These are phyloP conservation scores for Euzetes globulus DNA, from an alignment of 2,888 invertebrate species.

Conservation along the genomic window DNA sequence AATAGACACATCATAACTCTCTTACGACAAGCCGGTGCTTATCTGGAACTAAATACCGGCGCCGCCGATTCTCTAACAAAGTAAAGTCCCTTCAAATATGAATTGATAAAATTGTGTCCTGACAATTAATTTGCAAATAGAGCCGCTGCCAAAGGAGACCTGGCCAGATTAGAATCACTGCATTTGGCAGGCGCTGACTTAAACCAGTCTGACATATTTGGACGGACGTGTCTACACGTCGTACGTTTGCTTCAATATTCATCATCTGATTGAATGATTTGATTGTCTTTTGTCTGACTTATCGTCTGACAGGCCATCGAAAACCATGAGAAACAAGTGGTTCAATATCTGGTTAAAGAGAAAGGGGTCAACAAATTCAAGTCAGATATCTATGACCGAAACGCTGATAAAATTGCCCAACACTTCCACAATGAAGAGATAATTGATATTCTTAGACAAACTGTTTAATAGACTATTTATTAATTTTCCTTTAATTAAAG, in stretches of 20 bases:
- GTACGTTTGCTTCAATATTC: conserved; percentile 35
- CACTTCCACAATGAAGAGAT: not conserved
- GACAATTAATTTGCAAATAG: conserved; percentile 47
- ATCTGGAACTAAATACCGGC: conserved; percentile 56
- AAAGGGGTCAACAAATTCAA: conserved; percentile 31
- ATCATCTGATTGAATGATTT: not conserved
- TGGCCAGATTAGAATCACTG: conserved; percentile 56
- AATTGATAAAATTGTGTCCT: not conserved
- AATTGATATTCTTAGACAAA: no score
- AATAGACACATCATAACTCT: conserved; percentile 54
- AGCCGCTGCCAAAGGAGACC: conserved; percentile 55
- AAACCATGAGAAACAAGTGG: conserved; percentile 38
- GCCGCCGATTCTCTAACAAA: conserved; percentile 62
- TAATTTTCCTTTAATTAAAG: no score
- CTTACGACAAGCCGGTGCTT: conserved; percentile 66
- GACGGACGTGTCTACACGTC: conserved; percentile 61
- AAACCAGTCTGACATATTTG: conserved; percentile 56
- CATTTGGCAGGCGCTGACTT: conserved; percentile 62
- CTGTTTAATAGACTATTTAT: no score
- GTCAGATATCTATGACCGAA: conserved; percentile 40
- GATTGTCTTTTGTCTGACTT: not conserved
- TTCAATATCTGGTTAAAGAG: conserved; percentile 37
- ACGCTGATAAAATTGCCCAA: conserved; percentile 39
- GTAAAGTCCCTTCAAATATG: conserved; percentile 44
- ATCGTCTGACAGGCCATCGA: conserved; percentile 37